Evolutionary conservation across 1,140 invertebrate species (phyloP), one percentile per base, ranked within the genome.

Genomic region (Drosophila azteca): DNA sequence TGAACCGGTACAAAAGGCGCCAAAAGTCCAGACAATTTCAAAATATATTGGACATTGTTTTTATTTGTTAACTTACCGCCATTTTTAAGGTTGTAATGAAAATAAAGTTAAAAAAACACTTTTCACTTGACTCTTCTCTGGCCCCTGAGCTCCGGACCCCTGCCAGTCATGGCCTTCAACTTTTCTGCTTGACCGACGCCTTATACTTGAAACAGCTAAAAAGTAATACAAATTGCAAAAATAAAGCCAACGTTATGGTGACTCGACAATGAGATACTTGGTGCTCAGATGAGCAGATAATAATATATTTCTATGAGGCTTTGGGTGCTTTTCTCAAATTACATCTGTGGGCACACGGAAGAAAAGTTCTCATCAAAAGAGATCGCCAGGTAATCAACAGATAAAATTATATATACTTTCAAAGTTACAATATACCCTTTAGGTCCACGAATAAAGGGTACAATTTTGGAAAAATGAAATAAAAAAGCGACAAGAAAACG

Each of bases 1-100:
- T 15, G 41, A 51, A 50, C 45, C n/a, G 24, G 13, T 20, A 35
- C 48, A 71, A 76, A 48, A 52, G 65, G 61, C 31, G 57, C 61
- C 63, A 35, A 35, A 80, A 81, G 9, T n/a, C n/a, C n/a, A n/a
- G n/a, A 3, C 60, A 15, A 22, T 43, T 52, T 55, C 7, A 79
- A 84, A 64, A 75, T 80, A 69, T 54, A 61, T 64, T 39, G 55
- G n/a, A 55, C 66, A 70, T 76, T 77, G 57, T 29, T 49, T 54
- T 41, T 50, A 3, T 9, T 35, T 35, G 31, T 35, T 35, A 11
- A 35, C 31, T 35, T 35, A 9, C 9, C 31, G 7, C 31, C 31
- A 35, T 35, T 35, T 35, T 64, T 73, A 63, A 51, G 54, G 48
- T 72, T 69, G 66, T 70, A 79, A 76, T 69, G 62, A 75, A 72